phyloP scores from a whole-genome alignment of 2,113 vertebrate genomes.

The Perca flavescens region DNA sequence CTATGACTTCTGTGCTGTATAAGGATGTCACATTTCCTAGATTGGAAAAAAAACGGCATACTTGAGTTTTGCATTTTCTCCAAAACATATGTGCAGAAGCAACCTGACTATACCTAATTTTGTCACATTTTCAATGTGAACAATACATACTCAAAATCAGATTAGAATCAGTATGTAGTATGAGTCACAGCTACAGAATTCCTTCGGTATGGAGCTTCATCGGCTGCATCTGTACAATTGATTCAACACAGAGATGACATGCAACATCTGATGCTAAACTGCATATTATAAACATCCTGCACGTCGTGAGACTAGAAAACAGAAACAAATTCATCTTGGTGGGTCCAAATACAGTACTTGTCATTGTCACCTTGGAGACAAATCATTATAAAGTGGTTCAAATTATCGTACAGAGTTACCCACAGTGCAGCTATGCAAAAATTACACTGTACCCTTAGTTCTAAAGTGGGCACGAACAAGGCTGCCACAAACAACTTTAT shows the following conservation, averaged over 20 bases:
- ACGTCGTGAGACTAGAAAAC: background rate
- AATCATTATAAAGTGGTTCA: constrained; percentile 42
- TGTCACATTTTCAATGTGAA: background rate
- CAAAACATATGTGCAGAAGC: background rate
- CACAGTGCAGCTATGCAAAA: constrained; percentile 55
- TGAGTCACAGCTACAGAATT: background rate
- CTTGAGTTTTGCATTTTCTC: background rate
- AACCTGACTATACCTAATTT: background rate
- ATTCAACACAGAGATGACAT: constrained; percentile 5
- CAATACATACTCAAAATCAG: background rate
- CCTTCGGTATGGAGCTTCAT: background rate
- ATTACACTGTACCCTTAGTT: constrained; percentile 59
- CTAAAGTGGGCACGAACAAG: constrained; percentile 69
- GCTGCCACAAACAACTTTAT: constrained; percentile 80
- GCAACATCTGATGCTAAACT: background rate
- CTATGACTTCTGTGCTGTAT: background rate
- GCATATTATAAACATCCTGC: constrained; percentile 30
- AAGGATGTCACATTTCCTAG: background rate
- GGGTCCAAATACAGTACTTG: constrained; percentile 41
- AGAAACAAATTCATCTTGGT: constrained; percentile 41
- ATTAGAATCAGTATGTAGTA: background rate
- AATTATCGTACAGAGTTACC: constrained; percentile 34
- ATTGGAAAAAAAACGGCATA: background rate
- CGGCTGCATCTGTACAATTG: background rate
- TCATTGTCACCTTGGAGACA: constrained; percentile 54